Conservation (phyloP, 2,888 invertebrate genomes). For the Prionchulus punctatus region DNA sequence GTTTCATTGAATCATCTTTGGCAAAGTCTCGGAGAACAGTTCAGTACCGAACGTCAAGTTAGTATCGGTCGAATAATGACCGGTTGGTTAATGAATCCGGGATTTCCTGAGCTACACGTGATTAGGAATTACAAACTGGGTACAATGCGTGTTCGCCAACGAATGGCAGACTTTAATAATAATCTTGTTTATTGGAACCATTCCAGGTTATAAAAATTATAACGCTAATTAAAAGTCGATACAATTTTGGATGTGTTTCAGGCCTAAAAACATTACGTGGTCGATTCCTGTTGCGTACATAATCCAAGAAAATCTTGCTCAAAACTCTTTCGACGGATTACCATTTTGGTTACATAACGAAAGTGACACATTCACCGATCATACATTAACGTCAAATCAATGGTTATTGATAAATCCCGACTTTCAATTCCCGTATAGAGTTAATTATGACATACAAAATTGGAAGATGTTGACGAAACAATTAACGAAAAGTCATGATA, state of each 20-base stretch:
- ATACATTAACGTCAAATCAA: constrained; percentile 20
- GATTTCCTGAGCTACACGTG: too few relatives aligned
- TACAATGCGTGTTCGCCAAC: too few relatives aligned
- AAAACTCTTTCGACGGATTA: background rate
- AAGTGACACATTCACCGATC: constrained; percentile 24
- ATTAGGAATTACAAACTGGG: too few relatives aligned
- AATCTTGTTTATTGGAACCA: too few relatives aligned
- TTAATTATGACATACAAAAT: constrained; percentile 27
- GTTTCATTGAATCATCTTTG: background rate
- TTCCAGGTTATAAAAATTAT: too few relatives aligned
- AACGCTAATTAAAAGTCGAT: too few relatives aligned
- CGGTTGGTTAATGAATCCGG: constrained; percentile 25
- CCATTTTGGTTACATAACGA: constrained; percentile 29
- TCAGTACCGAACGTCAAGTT: too few relatives aligned
- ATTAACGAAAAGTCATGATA: constrained; percentile 9
- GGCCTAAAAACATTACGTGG: background rate
- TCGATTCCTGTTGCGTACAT: background rate
- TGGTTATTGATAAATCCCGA: constrained; percentile 27
- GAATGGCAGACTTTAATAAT: too few relatives aligned
- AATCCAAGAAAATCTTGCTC: background rate
- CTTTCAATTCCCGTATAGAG: constrained; percentile 25
- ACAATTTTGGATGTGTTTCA: too few relatives aligned
- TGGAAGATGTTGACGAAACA: constrained; percentile 26
- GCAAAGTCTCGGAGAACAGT: background rate
- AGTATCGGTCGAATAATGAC: constrained; percentile 19